Evolutionary conservation across 2,888 invertebrate genomes (phyloP), one percentile per base, ranked within the genome.

Genomic region (Epsilonema sp.): DNA sequence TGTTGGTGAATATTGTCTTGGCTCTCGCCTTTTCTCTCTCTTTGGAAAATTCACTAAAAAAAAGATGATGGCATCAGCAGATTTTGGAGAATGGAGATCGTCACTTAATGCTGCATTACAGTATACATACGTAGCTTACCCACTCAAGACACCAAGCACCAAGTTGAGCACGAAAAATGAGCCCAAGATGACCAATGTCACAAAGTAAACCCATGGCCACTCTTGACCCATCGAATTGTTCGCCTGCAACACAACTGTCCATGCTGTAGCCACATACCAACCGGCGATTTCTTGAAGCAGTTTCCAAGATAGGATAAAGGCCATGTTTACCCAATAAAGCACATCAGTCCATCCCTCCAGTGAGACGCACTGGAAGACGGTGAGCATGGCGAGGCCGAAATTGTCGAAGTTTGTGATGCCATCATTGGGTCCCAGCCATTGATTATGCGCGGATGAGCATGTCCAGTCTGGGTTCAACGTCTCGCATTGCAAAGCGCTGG

Each of bases 91-190:
- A n/a, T n/a, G n/a, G n/a, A 11, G 31, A 31, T 16, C 31, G 16
- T 31, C 8, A 31, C 31, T n/a, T n/a, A n/a, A n/a, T n/a, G n/a
- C 31, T 8, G 16, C 31, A 11, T 31, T 8, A 31, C 31, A 31
- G 16, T 16, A 8, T 11, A 31, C 8, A 31, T 13, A 31, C 31
- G 16, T 13, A 39, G 75, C 78, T 74, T 70, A 86, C 85, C 94
- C 97, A 62, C 90, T 92, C 64, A 99, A 77, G 65, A 97, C 97
- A 82, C 97, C 97, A 69, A 97, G 86, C 79, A 97, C 97, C 45
- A 97, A 78, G 72, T 97, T 99, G 82, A 99, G 90, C 54, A 99
- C 97, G 71, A 99, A 99, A 73, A 99, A 99, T 51, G 97, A 97
- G 51, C 97, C 97, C 57, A 99, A 75, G 58, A 99, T 97, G 55